These are phyloP conservation scores for Rhynchonycteris naso DNA, from an alignment of 2,797 vertebrate genomes.

Conservation along the genomic window DNA sequence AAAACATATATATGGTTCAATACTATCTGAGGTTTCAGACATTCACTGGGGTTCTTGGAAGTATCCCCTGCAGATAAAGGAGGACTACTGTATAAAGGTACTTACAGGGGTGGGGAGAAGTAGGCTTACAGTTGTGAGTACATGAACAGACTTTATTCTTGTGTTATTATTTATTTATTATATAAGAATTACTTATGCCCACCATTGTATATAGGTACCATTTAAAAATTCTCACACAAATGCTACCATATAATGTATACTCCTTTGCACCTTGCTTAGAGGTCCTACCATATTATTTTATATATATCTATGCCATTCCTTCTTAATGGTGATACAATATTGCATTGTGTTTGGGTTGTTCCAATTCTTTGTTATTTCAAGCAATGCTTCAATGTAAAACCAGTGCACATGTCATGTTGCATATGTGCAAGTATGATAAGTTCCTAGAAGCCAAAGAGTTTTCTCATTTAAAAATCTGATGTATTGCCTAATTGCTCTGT, in stretches of 20 bases:
- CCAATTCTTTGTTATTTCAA: not conserved
- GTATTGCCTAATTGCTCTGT: conserved; percentile 35
- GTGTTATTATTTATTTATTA: too few relatives aligned
- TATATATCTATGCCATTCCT: not conserved
- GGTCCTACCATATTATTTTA: not conserved
- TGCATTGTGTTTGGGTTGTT: not conserved
- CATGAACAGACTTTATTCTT: too few relatives aligned
- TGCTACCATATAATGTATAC: not conserved
- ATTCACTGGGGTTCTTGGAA: not conserved
- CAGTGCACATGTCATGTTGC: not conserved
- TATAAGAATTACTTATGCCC: not conserved
- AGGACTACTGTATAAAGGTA: not conserved
- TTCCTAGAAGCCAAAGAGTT: not conserved
- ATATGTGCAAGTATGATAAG: not conserved
- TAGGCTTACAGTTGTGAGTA: not conserved
- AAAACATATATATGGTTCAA: not conserved
- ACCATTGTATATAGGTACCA: not conserved
- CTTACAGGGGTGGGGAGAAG: not conserved
- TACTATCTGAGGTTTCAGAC: not conserved
- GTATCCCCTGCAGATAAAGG: not conserved
- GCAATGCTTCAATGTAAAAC: not conserved
- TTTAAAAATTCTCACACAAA: not conserved
- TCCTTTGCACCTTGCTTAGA: not conserved
- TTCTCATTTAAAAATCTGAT: conserved; percentile 39
- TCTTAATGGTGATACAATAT: not conserved